These are phyloP conservation scores for Didymodactylos carnosus DNA, from an alignment of 2,888 invertebrate genomes.

Conservation along the genomic window DNA sequence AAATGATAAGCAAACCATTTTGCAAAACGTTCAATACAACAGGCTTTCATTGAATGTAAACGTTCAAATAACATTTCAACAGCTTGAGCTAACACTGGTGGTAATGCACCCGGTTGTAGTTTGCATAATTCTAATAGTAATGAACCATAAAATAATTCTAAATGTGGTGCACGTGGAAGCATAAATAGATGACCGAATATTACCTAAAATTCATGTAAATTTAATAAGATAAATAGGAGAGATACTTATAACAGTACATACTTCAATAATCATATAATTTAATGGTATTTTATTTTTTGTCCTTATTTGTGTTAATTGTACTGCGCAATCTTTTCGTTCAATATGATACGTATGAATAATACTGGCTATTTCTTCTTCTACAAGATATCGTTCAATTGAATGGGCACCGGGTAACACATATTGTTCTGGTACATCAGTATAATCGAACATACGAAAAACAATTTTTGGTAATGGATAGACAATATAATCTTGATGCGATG, in stretches of 20 bases:
- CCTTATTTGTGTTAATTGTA: background rate
- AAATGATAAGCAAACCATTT: slow-evolving; percentile 95
- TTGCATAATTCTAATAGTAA: slow-evolving; percentile 88
- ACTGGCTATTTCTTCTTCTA: slow-evolving; percentile 85
- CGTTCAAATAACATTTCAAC: slow-evolving; percentile 87
- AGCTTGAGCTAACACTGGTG: slow-evolving; percentile 63
- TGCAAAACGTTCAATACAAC: slow-evolving; percentile 81
- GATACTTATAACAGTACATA: slow-evolving; percentile 17
- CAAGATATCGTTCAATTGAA: slow-evolving; percentile 84
- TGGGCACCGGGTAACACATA: slow-evolving; percentile 67
- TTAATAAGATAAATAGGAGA: background rate
- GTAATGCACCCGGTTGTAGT: slow-evolving; percentile 83
- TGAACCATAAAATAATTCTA: slow-evolving; percentile 81
- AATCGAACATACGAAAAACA: slow-evolving; percentile 81
- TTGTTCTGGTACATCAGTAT: slow-evolving; percentile 82
- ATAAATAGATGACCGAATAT: slow-evolving; percentile 81
- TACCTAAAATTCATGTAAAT: slow-evolving; percentile 36
- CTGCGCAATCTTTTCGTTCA: slow-evolving; percentile 67
- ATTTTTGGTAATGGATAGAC: slow-evolving; percentile 82
- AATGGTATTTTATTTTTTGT: slow-evolving; percentile 56
- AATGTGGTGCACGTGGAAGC: slow-evolving; percentile 64
- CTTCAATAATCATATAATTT: slow-evolving; percentile 89
- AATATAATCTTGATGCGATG: slow-evolving; percentile 71
- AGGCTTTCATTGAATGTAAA: slow-evolving; percentile 85
- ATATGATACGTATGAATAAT: slow-evolving; percentile 66